phyloP scores from a whole-genome alignment of 2,888 invertebrate species.

The Melangyna quadrimaculata region DNA sequence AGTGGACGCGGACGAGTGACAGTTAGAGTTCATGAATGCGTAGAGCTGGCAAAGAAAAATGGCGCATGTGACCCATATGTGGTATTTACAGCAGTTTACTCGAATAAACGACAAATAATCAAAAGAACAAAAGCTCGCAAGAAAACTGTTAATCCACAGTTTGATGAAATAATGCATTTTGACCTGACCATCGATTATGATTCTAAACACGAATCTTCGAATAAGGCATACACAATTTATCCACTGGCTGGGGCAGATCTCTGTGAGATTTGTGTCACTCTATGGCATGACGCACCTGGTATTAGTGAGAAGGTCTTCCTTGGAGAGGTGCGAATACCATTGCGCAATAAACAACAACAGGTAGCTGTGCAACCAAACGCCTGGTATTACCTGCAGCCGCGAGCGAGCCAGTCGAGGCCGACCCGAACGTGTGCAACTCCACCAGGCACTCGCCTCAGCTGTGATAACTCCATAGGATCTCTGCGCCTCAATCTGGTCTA shows the following conservation, averaged over 20 bases:
- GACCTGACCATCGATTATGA: conserved; percentile 85
- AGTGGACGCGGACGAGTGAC: conserved; percentile 79
- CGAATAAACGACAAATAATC: conserved; percentile 89
- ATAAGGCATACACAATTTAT: conserved; percentile 83
- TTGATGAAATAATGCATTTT: conserved; percentile 93
- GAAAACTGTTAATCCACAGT: conserved; percentile 94
- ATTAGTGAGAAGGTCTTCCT: conserved; percentile 90
- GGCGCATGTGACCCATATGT: conserved; percentile 96
- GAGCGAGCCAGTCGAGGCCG: conserved; percentile 84
- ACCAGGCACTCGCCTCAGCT: conserved; percentile 86
- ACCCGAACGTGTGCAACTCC: conserved; percentile 86
- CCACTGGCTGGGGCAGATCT: conserved; percentile 86
- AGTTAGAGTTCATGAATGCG: conserved; percentile 90
- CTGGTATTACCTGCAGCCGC: conserved; percentile 89
- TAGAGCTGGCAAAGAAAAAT: conserved; percentile 93
- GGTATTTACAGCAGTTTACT: conserved; percentile 89
- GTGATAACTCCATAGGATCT: conserved; percentile 88
- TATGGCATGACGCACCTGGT: conserved; percentile 93
- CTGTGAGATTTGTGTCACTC: conserved; percentile 89
- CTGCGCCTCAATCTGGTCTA: conserved; percentile 92
- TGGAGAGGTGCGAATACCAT: conserved; percentile 91
- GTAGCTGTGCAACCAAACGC: conserved; percentile 85
- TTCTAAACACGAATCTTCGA: conserved; percentile 74
- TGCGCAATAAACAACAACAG: conserved; percentile 86
- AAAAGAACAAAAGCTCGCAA: conserved; percentile 93